Evolutionary conservation across 2,797 vertebrate genomes (phyloP).

Genomic region (Trematomus bernacchii): DNA sequence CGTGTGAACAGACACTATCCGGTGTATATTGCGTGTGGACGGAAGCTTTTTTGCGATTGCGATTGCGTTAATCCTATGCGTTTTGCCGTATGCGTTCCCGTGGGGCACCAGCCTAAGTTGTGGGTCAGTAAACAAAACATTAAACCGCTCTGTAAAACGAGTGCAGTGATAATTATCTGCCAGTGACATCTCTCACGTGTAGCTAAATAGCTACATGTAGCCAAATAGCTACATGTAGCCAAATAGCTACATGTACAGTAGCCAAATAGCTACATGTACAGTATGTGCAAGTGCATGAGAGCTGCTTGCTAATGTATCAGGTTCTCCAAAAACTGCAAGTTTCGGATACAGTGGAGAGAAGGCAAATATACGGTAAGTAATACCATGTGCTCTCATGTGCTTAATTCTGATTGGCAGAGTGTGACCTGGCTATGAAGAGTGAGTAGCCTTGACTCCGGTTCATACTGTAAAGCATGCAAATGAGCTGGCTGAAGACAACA

Average conservation of each 20-base stretch:
- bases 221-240: not conserved
- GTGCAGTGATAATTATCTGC: not conserved
- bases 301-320: not conserved
- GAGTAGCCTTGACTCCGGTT: slow-evolving; percentile 12
- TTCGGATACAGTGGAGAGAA: not conserved
- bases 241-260: not conserved
- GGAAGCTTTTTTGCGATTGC: too few relatives aligned
- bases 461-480: slow-evolving; percentile 47
- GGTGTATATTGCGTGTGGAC: too few relatives aligned
- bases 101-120: too few relatives aligned
- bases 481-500: slow-evolving; percentile 30
- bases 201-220: not conserved
- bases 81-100: too few relatives aligned
- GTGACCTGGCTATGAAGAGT: slow-evolving; percentile 33
- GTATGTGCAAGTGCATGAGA: not conserved
- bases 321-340: not conserved
- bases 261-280: not conserved
- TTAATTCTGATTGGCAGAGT: slow-evolving; percentile 35
- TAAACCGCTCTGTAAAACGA: not conserved
- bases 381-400: slow-evolving; percentile 2
- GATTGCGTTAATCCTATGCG: too few relatives aligned
- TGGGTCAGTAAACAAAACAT: not conserved
- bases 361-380: not conserved
- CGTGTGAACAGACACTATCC: too few relatives aligned
- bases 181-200: not conserved